Evolutionary conservation across 2,888 invertebrate genomes (phyloP), one percentile per base, ranked within the genome.

Genomic region (Drosophila anomelani): DNA sequence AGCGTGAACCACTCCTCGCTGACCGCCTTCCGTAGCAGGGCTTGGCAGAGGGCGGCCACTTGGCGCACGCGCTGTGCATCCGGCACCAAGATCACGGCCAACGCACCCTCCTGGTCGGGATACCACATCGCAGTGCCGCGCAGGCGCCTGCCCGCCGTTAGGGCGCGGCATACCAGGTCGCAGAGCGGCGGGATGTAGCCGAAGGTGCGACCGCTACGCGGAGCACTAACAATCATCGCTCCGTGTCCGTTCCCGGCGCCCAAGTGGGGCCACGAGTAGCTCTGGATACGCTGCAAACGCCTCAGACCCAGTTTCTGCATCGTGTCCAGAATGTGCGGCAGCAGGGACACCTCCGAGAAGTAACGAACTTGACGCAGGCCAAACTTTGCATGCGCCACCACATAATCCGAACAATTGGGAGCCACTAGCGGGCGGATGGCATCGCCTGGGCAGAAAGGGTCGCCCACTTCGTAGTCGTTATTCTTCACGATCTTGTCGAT

Each of bases 201-300:
- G 0, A 79, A 9, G 0, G 83, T 80, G 6, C 88, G 85, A 15
- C 83, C 83, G 49, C 88, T 85, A 9, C 73, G 67, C 7, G 80
- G 75, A 1, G 88, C 76, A 69, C 80, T 63, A 1, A 87, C 69
- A 7, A 85, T 69, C n/a, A 83, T 38, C 2, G 64, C 70, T 0
- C 88, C 80, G 36, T 78, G 54, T 0, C 39, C 75, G 2, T 26
- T 5, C 0, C 76, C 78, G n/a, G 41, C 17, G 4, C 12, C 23
- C 13, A 83, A 47, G 49, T 85, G 67, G 1, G 83, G 80, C 83
- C 83, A 87, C 1, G 83, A 75, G 46, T 80, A 81, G 62, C 82
- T 80, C 44, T 83, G 85, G 17, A 83, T 13, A 3, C 83, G 80
- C 39, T 66, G 38, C 53, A 87, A 13, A 4, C 59, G 46, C 10